Evolutionary conservation across 2,888 invertebrate species (phyloP), one percentile per base, ranked within the genome.

Genomic region (Cloeon dipterum): DNA sequence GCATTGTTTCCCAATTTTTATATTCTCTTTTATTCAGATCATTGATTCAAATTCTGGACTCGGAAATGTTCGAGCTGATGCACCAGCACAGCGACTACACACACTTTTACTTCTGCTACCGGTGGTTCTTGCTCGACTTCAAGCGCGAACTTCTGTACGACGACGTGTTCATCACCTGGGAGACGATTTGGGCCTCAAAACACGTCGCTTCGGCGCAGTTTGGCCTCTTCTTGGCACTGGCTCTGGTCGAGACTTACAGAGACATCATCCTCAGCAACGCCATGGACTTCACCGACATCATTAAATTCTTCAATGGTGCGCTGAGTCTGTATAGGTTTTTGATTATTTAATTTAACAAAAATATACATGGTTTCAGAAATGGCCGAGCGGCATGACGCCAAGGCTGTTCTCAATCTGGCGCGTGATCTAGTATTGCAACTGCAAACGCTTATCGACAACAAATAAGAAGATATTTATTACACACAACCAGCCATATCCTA

Each of bases 221-320:
- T 65, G 85, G 86, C 37, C 62, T 94, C 41, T 94, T 94, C 59
- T 67, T 94, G 42, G 91, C 91, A 1, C 63, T 94, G 45, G 88
- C 91, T 0, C 60, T 93, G 40, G 68, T 94, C 13, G 85, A 89
- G 58, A 83, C 82, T 32, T 94, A 94, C 56, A 63, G 91, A 26
- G 89, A 91, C 53, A 88, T 94, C 47, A 89, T 94, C 42, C 63
- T 94, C 29, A 81, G 86, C 36, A 93, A 94, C 58, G 72, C 79
- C 47, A 94, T 94, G 91, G 91, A 94, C 59, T 94, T 93, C 55
- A 93, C 93, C 0, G 93, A 94, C 55, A 88, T 93, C 53, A 94
- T 94, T 52, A 91, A 91, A 54, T 94, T 94, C 59, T 94, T 93
- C 53, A 94, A 93, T 59, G 91, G 91, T 89, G 51, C 61, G 59